Evolutionary conservation across 2,797 vertebrate species (phyloP), one percentile per base, ranked within the genome.

Genomic region (Lates japonicus): DNA sequence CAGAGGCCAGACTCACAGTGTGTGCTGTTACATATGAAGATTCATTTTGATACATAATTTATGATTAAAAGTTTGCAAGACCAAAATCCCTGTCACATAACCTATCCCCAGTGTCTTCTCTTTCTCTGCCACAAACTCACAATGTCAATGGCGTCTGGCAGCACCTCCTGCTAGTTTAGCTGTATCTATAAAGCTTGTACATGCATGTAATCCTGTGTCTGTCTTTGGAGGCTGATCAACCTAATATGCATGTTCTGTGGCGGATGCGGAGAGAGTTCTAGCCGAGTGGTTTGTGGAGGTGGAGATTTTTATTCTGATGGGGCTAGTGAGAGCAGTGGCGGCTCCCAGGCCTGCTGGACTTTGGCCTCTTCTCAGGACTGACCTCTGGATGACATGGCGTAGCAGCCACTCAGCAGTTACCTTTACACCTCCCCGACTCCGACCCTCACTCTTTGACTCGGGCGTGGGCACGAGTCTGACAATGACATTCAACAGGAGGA

Each of bases 161-260:
- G n/a, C 14, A 12, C 22, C 68, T 70, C 70, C 76, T 70, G 61
- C 70, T 71, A 70, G n/a, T 75, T 61, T 25, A 39, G n/a, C 54
- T 80, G 16, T 19, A 25, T 67, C 55, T 76, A 37, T 70, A 35
- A 61, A 29, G 48, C 35, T 37, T 13, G 16, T 31, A 44, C 22
- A 8, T 64, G 46, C 22, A 8, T 64, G 46, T 42, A 7, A 71
- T 3, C 42, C 39, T 72, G 16, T 51, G 14, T 64, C 62, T 76
- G 46, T 87, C 74, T 76, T 39, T n/a, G 98, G 97, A 74, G 98
- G 90, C 94, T 99, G 58, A 97, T 98, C 90, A 99, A 99, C 87
- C 95, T n/a, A n/a, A n/a, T n/a, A n/a, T 99, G 51, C 80, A 98
- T 98, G 97, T 99, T 99, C 93, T 99, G 98, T 62, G 98, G 92